phyloP scores from a whole-genome alignment of 1,140 invertebrate genomes.

The Rhopalosiphum maidis region DNA sequence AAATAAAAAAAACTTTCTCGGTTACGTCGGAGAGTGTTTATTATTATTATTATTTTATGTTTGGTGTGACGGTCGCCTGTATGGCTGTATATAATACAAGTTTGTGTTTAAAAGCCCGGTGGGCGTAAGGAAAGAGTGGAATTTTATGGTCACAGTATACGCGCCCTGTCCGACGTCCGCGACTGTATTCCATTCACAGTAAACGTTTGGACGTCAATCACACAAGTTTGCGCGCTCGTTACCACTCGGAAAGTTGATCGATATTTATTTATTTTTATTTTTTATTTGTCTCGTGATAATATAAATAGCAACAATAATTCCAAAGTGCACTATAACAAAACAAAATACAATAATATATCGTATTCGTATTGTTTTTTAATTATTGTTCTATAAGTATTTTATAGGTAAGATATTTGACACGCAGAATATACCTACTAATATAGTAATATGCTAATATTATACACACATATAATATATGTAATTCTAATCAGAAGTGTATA shows the following conservation, averaged over 20 bases:
- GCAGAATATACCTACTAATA: not conserved
- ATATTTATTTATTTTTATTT: not conserved
- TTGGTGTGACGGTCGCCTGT: not conserved
- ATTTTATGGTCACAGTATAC: constrained; percentile 30
- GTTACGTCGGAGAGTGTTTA: not conserved
- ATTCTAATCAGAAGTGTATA: not conserved
- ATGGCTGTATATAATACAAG: not conserved
- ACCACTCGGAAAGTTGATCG: not conserved
- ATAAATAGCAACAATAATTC: not conserved
- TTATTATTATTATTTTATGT: not conserved
- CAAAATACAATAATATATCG: not conserved
- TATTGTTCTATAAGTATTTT: not conserved
- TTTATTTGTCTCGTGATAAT: not conserved
- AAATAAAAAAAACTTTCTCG: not conserved
- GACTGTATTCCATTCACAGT: not conserved
- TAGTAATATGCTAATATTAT: not conserved
- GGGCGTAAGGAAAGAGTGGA: constrained; percentile 22
- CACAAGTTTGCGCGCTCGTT: constrained; percentile 15
- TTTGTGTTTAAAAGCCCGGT: constrained; percentile 21
- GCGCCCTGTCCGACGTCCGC: not conserved
- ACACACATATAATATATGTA: not conserved
- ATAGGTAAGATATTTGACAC: not conserved
- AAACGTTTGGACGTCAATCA: constrained; percentile 35
- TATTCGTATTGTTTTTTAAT: not conserved
- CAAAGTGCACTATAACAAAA: not conserved